Evolutionary conservation across 2,113 vertebrate genomes (phyloP).

Genomic region (Canis aureus): DNA sequence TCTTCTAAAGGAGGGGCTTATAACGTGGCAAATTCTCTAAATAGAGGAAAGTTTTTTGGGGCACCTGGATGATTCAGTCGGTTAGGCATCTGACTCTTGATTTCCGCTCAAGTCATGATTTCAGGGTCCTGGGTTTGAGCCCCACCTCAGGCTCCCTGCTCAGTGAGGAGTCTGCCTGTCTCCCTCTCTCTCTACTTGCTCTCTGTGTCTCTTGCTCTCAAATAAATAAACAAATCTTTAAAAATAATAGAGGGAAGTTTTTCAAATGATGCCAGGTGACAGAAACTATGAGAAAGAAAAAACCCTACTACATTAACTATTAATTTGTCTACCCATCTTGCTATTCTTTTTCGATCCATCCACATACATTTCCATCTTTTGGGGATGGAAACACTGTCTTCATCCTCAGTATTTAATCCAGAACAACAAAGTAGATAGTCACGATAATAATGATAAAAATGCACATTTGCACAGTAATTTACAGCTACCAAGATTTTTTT

Average conservation of each 20-base stretch:
- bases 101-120: too few relatives aligned
- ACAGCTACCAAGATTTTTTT: not conserved
- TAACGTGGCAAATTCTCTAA: not conserved
- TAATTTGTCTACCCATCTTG: not conserved
- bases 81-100: too few relatives aligned
- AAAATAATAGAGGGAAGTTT: not conserved
- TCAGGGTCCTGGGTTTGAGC: too few relatives aligned
- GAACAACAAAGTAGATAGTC: too few relatives aligned
- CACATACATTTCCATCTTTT: not conserved
- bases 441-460: not conserved
- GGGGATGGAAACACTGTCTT: not conserved
- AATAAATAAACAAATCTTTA: too few relatives aligned
- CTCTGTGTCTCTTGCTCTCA: too few relatives aligned
- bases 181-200: too few relatives aligned
- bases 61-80: too few relatives aligned
- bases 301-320: not conserved
- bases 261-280: not conserved
- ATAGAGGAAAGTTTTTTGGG: not conserved
- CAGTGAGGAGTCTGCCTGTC: too few relatives aligned
- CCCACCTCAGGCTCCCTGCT: too few relatives aligned
- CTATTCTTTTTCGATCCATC: not conserved
- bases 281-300: not conserved
- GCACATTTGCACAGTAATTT: not conserved
- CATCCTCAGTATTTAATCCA: not conserved
- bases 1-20: not conserved